Evolutionary conservation across 2,113 vertebrate species (phyloP), one percentile per base, ranked within the genome.

Genomic region (Xiphias gladius): DNA sequence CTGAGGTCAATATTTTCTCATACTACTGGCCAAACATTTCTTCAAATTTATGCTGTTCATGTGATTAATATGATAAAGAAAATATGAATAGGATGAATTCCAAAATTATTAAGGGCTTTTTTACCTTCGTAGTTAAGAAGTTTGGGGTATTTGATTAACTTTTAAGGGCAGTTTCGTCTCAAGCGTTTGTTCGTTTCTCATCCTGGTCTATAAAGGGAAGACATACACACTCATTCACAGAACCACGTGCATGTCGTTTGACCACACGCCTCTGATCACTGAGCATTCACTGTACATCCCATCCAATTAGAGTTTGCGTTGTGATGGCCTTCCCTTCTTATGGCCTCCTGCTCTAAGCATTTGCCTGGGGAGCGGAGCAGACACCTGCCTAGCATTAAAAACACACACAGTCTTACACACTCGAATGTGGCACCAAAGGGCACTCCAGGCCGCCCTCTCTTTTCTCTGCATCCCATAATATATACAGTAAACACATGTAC

Each of bases 401-500:
- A 84, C 67, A 86, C 84, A 77, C 80, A 48, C 66, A 82, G 58
- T 41, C 79, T 83, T 46, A 78, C 78, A 80, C 84, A 74, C 83
- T 86, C 86, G 37, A 91, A 89, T 85, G 83, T 69, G 73, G 65
- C 75, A 88, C 86, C 71, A 90, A 88, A 87, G 70, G 70, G 39
- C 70, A 89, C 87, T 73, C 76, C 43, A 66, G 65, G 19, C 70
- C 67, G 61, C 90, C 91, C 77, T 89, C 87, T 76, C 89, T 70
- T 87, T 87, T 91, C 80, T 87, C 87, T 65, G 67, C 82, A 73
- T 89, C 86, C 84, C 73, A 84, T 88, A 92, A 88, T 86, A 63
- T 74, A 90, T 89, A 93, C 83, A 90, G 84, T 89, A 86, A 89
- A 93, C 87, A 90, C 76, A 88, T 88, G 92, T 88, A 76, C 58